A percentile compares a stretch with the other conserved stretches of the same genome.
Evolutionary conservation across 35 echinoderm and acorn worm genomes (phyloP).

Genomic region (Patiria miniata): DNA sequence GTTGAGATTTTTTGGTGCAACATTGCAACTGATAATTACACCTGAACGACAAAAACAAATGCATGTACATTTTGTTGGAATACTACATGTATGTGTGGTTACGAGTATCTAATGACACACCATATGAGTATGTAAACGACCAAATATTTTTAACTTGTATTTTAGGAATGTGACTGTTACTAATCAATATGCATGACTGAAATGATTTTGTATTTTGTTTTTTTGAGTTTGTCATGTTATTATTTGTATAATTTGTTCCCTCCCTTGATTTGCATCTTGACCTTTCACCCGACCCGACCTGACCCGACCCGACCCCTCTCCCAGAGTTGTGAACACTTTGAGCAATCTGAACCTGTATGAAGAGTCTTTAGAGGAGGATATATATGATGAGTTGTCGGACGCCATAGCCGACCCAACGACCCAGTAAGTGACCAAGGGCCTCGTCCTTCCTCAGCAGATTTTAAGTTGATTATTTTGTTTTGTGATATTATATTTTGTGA

Average conservation of each 20-base stretch:
- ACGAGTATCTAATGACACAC: no score
- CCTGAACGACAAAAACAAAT: no score
- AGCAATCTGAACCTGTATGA: slow-evolving; percentile 89
- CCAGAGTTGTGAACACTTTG: slow-evolving; percentile 73
- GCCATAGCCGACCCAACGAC: slow-evolving; percentile 95
- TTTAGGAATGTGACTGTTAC: neutral
- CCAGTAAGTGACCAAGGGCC: slow-evolving; percentile 74
- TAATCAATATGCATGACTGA: slow-evolving; percentile 36
- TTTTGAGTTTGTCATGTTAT: slow-evolving; percentile 33
- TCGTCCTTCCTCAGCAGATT: slow-evolving; percentile 1
- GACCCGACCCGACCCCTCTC: slow-evolving; percentile 9
- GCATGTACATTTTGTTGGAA: no score
- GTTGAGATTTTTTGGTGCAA: no score
- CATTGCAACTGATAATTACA: no score
- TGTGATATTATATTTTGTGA: no score
- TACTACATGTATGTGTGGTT: no score
- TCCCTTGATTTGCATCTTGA: slow-evolving; percentile 42
- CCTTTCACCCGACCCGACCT: slow-evolving; percentile 22
- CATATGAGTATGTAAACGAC: no score
- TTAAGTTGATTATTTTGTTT: neutral
- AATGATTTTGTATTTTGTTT: slow-evolving; percentile 11
- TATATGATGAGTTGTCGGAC: slow-evolving; percentile 85
- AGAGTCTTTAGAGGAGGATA: slow-evolving; percentile 76
- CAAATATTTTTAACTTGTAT: no score
- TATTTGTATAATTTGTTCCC: slow-evolving; percentile 35